These are phyloP conservation scores for Aphidius colemani DNA, from an alignment of 2,888 invertebrate genomes.

Conservation along the genomic window DNA sequence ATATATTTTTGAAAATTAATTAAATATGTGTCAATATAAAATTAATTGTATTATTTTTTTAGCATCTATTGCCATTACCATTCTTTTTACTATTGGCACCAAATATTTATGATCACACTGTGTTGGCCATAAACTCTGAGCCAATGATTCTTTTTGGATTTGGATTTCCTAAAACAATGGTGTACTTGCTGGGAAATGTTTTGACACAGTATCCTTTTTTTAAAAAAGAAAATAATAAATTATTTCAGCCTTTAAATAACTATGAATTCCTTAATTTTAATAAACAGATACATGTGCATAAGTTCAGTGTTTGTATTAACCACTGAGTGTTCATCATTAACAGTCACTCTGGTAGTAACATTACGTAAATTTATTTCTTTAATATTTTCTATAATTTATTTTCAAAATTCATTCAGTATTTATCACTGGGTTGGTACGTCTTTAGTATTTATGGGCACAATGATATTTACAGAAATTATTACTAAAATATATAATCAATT, in stretches of 20 bases:
- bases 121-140: conserved; percentile 73
- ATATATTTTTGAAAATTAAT: not conserved
- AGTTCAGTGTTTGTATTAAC: conserved; percentile 93
- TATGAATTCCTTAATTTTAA: not conserved
- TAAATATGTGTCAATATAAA: not conserved
- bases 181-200: conserved; percentile 81
- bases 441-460: conserved; percentile 89
- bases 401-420: conserved; percentile 89
- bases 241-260: not conserved
- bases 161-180: conserved; percentile 73
- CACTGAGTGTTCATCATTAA: conserved; percentile 90
- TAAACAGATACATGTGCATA: conserved; percentile 79
- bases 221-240: conserved; percentile 8
- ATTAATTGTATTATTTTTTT: not conserved
- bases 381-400: conserved; percentile 93
- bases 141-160: conserved; percentile 64
- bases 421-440: conserved; percentile 90
- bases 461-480: conserved; percentile 85
- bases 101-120: conserved; percentile 78
- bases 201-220: conserved; percentile 79
- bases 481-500: conserved; percentile 60
- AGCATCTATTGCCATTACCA: conserved; percentile 87
- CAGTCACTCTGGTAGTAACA: conserved; percentile 95
- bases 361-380: conserved; percentile 93
- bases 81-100: conserved; percentile 79